Conservation (phyloP, 2,113 vertebrate species). For the Cariama cristata region DNA sequence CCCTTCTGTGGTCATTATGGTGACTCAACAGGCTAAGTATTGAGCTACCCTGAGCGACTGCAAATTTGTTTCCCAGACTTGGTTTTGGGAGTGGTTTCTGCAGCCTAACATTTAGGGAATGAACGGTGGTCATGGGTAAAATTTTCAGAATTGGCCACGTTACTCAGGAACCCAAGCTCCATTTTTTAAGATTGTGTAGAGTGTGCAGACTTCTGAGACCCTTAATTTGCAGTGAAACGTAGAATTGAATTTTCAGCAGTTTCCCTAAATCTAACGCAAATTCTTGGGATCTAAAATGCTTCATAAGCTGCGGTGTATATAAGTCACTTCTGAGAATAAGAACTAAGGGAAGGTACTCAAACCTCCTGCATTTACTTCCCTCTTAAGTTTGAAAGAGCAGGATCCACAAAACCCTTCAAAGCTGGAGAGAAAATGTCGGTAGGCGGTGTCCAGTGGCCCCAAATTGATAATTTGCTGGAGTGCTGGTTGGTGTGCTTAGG, state of each 20-base stretch:
- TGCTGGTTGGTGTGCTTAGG: background rate
- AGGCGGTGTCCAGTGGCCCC: background rate
- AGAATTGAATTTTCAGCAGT: conserved; percentile 22
- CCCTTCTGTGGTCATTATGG: conserved; percentile 40
- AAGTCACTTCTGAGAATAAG: background rate
- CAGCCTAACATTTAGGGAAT: conserved; percentile 37
- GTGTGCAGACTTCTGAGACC: background rate
- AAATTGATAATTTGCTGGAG: background rate
- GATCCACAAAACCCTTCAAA: background rate
- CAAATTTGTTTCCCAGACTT: conserved; percentile 63
- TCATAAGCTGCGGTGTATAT: background rate
- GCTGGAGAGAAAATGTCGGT: background rate
- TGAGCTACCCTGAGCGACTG: conserved; percentile 13
- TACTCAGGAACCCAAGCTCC: background rate
- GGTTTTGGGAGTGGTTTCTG: conserved; percentile 66
- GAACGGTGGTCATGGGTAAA: background rate
- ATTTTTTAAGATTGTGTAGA: background rate
- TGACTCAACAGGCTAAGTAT: conserved; percentile 49
- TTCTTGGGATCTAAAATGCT: background rate
- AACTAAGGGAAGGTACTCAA: background rate
- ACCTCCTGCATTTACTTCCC: background rate
- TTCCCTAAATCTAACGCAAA: background rate
- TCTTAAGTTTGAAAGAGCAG: background rate
- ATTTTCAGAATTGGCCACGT: conserved; percentile 26
- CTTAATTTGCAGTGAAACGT: background rate